phyloP scores from a whole-genome alignment of 2,797 vertebrate species.

The Florisuga fusca region DNA sequence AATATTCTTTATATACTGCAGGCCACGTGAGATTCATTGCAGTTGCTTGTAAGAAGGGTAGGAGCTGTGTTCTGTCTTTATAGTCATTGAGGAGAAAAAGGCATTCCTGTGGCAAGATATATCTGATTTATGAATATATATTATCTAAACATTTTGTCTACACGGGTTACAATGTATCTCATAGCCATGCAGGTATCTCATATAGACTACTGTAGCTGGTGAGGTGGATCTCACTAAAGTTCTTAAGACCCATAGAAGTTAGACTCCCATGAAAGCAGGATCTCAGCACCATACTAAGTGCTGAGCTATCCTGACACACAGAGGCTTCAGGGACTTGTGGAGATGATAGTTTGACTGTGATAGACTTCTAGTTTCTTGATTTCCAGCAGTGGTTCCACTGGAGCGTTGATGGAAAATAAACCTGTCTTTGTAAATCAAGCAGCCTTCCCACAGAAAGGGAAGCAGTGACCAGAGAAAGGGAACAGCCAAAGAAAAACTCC shows the following conservation, averaged over 20 bases:
- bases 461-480: background rate
- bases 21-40: background rate
- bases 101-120: background rate
- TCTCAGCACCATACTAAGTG: background rate
- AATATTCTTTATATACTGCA: background rate
- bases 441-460: background rate
- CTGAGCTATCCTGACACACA: background rate
- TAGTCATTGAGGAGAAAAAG: background rate
- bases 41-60: background rate
- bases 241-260: background rate
- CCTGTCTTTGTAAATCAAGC: background rate
- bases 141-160: background rate
- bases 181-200: background rate
- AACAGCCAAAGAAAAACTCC: background rate
- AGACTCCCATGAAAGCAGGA: background rate
- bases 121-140: background rate
- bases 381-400: background rate
- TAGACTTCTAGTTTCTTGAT: background rate
- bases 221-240: background rate
- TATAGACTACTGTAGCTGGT: background rate
- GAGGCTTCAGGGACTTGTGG: background rate
- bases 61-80: rapidly evolving
- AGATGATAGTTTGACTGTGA: background rate
- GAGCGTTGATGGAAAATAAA: background rate
- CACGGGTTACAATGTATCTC: background rate